phyloP scores from a whole-genome alignment of 1,140 invertebrate species.

The Carcinoscorpius rotundicauda region DNA sequence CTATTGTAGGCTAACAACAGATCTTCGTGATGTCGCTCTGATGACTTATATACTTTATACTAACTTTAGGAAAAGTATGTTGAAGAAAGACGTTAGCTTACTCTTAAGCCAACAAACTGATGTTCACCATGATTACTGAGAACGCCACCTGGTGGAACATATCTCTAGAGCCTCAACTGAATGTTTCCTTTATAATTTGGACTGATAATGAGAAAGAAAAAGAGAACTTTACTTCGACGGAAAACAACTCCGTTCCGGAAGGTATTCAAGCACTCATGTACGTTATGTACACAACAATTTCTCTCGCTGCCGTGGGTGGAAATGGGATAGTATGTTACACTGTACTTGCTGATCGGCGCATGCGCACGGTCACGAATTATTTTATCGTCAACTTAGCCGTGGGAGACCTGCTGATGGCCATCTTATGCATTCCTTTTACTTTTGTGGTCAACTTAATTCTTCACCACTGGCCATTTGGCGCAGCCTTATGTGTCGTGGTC shows the following conservation, averaged over 20 bases:
- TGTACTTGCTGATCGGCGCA: conserved; percentile 56
- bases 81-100: no score
- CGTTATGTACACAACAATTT: conserved; percentile 55
- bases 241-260: not conserved
- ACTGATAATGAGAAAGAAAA: no score
- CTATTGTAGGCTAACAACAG: no score
- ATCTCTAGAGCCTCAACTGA: no score
- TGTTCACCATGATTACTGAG: no score
- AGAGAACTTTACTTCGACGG: no score
- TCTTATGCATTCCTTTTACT: conserved; percentile 76
- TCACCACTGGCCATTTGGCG: conserved; percentile 72
- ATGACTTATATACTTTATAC: no score
- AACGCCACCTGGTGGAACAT: no score
- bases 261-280: conserved; percentile 39
- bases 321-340: conserved; percentile 82
- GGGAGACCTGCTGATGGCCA: conserved; percentile 68
- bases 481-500: conserved; percentile 57
- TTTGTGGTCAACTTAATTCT: conserved; percentile 59
- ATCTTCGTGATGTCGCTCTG: no score
- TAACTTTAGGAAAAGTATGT: no score
- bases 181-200: no score
- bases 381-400: conserved; percentile 75
- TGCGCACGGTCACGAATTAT: conserved; percentile 60
- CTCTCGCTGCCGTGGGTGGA: conserved; percentile 60
- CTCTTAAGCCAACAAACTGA: no score